phyloP scores from a whole-genome alignment of 2,113 vertebrate species.

The Platycercus adscitus region DNA sequence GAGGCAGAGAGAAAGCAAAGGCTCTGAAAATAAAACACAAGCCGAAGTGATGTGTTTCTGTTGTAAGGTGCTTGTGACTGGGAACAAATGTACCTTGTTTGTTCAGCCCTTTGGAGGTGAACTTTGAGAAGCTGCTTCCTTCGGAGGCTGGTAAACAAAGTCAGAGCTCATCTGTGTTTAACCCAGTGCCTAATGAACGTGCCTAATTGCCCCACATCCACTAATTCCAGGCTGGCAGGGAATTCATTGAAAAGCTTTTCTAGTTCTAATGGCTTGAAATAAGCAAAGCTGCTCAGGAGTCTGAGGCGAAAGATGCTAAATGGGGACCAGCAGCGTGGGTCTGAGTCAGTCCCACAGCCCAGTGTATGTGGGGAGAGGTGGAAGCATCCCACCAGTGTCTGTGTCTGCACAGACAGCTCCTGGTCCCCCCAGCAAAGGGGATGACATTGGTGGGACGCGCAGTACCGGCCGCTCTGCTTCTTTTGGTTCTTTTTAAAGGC shows the following conservation, averaged over 20 bases:
- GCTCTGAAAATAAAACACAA: slow-evolving; percentile 3
- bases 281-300: neutral
- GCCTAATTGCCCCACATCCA: neutral
- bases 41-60: neutral
- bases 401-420: neutral
- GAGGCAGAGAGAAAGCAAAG: neutral
- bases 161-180: slow-evolving; percentile 14
- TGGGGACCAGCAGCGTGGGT: neutral
- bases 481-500: neutral
- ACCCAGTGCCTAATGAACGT: slow-evolving; percentile 4
- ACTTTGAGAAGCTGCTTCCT: slow-evolving; percentile 6
- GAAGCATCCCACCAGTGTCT: neutral
- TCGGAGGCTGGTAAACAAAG: neutral
- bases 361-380: accelerated
- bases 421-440: neutral
- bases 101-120: neutral
- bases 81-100: neutral
- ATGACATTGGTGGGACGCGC: accelerated
- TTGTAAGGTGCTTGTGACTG: neutral
- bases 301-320: neutral
- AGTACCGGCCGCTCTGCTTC: neutral
- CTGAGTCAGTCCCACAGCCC: neutral
- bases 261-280: slow-evolving; percentile 9
- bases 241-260: slow-evolving; percentile 39
- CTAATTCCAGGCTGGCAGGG: neutral